Evolutionary conservation across 1,140 invertebrate genomes (phyloP), one percentile per base, ranked within the genome.

Genomic region (Caenorhabditis brenneri): DNA sequence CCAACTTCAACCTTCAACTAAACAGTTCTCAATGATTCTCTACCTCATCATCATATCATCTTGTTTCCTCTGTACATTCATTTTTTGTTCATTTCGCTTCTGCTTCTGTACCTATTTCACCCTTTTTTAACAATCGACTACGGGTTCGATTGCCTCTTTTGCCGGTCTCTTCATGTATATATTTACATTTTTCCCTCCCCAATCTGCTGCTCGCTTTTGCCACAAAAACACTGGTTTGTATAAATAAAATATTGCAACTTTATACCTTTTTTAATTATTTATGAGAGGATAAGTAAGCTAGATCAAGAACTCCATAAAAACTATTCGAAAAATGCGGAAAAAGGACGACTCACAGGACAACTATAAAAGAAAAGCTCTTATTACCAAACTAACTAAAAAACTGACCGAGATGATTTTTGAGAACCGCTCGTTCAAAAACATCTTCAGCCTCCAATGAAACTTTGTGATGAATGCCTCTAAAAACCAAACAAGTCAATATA

Each of bases 61-160:
- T 65, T 46, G 31, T 53, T 80, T 7, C 22, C 79, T 31, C 22
- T 46, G 49, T 55, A 60, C 49, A 55, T 55, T 46, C 55, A 22
- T 65, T 42, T n/a, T n/a, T n/a, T 16, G 12, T 27, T 74, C 81
- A 33, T 27, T 33, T 39, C 48, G 81, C 60, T 83, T 74, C 42
- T 33, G 33, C 42, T 74, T 51, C n/a, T n/a, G n/a, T n/a, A n/a
- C n/a, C n/a, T 74, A 24, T 83, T 36, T 49, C 36, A 36, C 24
- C 78, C 29, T 15, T 46, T 24, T 74, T 83, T 51, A 74, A 83
- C 81, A 83, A 74, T 74, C 39, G 60, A 65, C 39, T 74, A 46
- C 79, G 53, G 79, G 48, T 80, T 65, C 60, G 80, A 46, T 82
- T 82, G 60, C 33, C 39, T 22, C 9, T 55, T 74, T 81, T 22